Percentiles rank a stretch among this genome's conserved stretches.
Evolutionary conservation across 2,888 invertebrate species (phyloP).

Genomic region (Malthinus flaveolus): DNA sequence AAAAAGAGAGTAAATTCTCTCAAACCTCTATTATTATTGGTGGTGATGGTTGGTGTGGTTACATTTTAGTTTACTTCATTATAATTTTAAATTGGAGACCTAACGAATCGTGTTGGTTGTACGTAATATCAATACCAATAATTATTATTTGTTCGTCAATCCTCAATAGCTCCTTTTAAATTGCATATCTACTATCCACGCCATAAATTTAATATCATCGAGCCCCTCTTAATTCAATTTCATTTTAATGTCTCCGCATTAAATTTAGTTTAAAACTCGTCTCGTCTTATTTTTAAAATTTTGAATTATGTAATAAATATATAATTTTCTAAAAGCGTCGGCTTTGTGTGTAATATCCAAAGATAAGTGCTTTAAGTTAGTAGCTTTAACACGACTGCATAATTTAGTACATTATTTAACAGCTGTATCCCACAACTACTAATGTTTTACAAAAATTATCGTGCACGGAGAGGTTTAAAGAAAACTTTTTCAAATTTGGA

Average conservation of each 20-base stretch:
- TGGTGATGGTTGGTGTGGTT: too few relatives aligned
- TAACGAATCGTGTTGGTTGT: too few relatives aligned
- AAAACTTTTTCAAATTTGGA: not conserved
- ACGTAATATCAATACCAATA: too few relatives aligned
- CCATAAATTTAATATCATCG: too few relatives aligned
- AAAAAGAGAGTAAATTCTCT: too few relatives aligned
- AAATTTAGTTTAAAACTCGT: not conserved
- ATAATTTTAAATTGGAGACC: too few relatives aligned
- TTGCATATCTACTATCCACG: too few relatives aligned
- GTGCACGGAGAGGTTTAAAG: slow-evolving; percentile 4
- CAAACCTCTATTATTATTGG: too few relatives aligned
- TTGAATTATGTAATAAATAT: slow-evolving; percentile 7
- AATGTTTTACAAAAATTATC: slow-evolving; percentile 18
- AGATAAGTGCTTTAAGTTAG: slow-evolving; percentile 10
- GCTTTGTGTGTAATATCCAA: slow-evolving; percentile 9
- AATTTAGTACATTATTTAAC: slow-evolving; percentile 18
- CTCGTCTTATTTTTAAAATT: not conserved
- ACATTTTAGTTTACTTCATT: too few relatives aligned
- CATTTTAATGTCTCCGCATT: not conserved
- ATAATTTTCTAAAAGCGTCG: slow-evolving; percentile 17
- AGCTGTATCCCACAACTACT: slow-evolving; percentile 10
- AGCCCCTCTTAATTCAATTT: not conserved
- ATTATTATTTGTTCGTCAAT: too few relatives aligned
- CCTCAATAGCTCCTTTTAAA: too few relatives aligned
- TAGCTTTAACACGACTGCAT: slow-evolving; percentile 7